Percentiles rank a stretch among this genome's conserved stretches.
phyloP scores from a whole-genome alignment of 1,140 invertebrate genomes.

The Megathymus violae region DNA sequence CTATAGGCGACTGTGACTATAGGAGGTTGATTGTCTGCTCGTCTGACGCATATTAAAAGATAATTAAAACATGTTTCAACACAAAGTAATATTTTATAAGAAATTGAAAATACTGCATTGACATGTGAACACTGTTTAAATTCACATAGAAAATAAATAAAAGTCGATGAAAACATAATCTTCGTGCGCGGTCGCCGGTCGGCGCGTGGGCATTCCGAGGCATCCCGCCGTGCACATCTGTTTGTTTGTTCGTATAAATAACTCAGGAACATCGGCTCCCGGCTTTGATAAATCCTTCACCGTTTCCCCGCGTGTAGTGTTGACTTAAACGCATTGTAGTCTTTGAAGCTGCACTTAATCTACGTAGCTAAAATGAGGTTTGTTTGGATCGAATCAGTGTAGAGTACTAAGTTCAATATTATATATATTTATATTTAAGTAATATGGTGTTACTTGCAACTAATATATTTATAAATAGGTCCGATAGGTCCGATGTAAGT shows the following conservation, averaged over 20 bases:
- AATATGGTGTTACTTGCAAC: too few species aligned
- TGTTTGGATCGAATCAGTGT: background rate
- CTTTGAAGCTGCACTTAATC: constrained; percentile 38
- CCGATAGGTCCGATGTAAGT: too few species aligned
- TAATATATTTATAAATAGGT: too few species aligned
- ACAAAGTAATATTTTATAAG: too few species aligned
- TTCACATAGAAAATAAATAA: constrained; percentile 20
- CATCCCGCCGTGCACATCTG: constrained; percentile 56
- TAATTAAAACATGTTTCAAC: too few species aligned
- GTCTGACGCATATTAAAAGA: too few species aligned
- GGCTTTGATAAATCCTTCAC: constrained; percentile 62
- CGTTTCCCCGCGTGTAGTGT: constrained; percentile 40
- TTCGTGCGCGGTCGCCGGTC: constrained; percentile 33
- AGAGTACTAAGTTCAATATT: background rate
- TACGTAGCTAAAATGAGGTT: constrained; percentile 9
- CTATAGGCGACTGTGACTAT: too few species aligned
- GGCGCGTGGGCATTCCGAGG: constrained; percentile 51
- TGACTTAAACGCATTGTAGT: constrained; percentile 52
- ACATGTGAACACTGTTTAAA: constrained; percentile 4
- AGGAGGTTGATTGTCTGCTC: too few species aligned
- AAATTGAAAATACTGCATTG: background rate
- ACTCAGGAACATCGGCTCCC: constrained; percentile 49
- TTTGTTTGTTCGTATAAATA: constrained; percentile 48
- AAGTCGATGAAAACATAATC: constrained; percentile 21
- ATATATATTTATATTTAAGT: too few species aligned